Conservation (phyloP, 2,113 vertebrate species). For the Boulengeromyrus knoepffleri region DNA sequence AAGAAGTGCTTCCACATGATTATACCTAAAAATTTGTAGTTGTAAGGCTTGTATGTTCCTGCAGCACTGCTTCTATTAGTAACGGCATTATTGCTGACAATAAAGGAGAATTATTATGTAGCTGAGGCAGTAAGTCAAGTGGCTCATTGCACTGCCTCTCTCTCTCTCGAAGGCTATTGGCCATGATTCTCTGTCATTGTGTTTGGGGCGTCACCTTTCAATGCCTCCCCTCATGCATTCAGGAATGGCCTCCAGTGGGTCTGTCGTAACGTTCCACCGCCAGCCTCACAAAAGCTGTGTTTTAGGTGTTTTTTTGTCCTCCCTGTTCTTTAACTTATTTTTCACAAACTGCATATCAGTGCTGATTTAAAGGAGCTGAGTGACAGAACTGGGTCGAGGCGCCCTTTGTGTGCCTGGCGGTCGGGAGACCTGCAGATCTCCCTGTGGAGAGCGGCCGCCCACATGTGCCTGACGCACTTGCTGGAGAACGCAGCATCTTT, state of each 20-base stretch:
- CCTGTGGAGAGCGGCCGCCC: slow-evolving; percentile 27
- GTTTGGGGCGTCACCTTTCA: background rate
- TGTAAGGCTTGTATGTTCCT: background rate
- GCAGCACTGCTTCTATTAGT: background rate
- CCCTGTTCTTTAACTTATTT: background rate
- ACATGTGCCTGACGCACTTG: too few relatives aligned
- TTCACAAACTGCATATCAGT: background rate
- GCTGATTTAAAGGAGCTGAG: slow-evolving; percentile 38
- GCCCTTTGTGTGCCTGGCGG: slow-evolving; percentile 33
- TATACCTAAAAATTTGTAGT: background rate
- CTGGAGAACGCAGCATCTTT: background rate
- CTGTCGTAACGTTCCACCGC: background rate
- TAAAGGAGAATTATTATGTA: background rate
- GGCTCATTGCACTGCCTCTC: background rate
- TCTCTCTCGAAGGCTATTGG: too few relatives aligned
- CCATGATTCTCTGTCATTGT: background rate
- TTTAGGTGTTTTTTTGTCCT: background rate
- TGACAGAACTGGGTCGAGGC: slow-evolving; percentile 62
- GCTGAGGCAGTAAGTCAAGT: background rate
- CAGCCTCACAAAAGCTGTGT: background rate
- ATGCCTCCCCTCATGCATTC: background rate
- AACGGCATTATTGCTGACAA: background rate
- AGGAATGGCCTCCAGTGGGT: background rate
- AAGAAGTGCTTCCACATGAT: background rate
- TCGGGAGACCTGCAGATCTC: slow-evolving; percentile 31